Conservation (phyloP, 2,113 vertebrate species). For the Salvelinus namaycush region DNA sequence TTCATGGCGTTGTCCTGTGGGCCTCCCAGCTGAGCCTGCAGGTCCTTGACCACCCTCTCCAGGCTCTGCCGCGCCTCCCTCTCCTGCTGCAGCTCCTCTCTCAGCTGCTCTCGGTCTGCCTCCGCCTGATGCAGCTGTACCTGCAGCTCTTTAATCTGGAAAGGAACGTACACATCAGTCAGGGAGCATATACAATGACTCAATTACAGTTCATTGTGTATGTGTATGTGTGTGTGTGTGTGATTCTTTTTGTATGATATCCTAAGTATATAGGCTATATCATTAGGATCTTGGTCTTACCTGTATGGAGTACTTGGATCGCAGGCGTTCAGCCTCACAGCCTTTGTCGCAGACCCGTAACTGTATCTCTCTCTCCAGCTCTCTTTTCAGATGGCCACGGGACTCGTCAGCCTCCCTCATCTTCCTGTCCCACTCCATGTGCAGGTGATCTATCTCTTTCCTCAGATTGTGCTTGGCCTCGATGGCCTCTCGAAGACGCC, state of each 20-base stretch:
- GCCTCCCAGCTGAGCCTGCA: slow-evolving; percentile 87
- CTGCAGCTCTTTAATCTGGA: slow-evolving; percentile 91
- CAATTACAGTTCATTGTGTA: neutral
- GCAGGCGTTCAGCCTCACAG: slow-evolving; percentile 87
- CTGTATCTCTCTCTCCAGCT: slow-evolving; percentile 90
- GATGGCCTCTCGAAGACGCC: slow-evolving; percentile 90
- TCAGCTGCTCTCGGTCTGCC: slow-evolving; percentile 89
- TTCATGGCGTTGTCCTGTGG: neutral
- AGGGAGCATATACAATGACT: neutral
- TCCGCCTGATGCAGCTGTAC: slow-evolving; percentile 92
- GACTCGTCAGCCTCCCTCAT: slow-evolving; percentile 92
- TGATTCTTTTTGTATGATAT: neutral
- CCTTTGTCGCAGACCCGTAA: slow-evolving; percentile 89
- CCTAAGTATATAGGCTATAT: neutral
- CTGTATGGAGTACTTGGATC: slow-evolving; percentile 93
- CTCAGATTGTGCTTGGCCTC: slow-evolving; percentile 92
- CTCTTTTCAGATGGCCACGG: slow-evolving; percentile 83
- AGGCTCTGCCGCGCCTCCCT: slow-evolving; percentile 89
- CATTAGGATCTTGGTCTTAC: slow-evolving; percentile 54
- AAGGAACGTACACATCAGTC: neutral
- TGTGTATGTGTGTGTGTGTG: neutral
- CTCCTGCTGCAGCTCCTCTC: slow-evolving; percentile 88
- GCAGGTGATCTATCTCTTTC: slow-evolving; percentile 93
- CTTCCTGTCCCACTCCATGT: slow-evolving; percentile 89
- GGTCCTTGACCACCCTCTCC: slow-evolving; percentile 90